A percentile compares a stretch with the other conserved stretches of the same genome.
Conservation (phyloP, 2,888 invertebrate genomes). For the Epsilonema sp. region DNA sequence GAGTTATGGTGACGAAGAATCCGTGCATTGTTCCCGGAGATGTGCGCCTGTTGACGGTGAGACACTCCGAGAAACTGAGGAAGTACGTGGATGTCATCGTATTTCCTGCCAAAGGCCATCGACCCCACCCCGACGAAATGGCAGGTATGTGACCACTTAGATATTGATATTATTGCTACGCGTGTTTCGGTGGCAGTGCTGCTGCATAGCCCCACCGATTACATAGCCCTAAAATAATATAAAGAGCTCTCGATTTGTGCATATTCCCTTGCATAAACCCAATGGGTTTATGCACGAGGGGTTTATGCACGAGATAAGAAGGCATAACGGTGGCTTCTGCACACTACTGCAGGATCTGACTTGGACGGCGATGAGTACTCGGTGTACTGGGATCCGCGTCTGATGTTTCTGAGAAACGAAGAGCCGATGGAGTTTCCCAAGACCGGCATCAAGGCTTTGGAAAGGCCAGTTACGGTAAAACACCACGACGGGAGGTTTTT, state of each 20-base stretch:
- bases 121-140: conserved; percentile 27
- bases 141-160: conserved; percentile 11
- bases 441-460: not conserved
- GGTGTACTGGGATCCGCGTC: conserved; percentile 28
- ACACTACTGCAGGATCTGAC: conserved; percentile 27
- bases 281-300: too few species aligned
- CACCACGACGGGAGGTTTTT: too few species aligned
- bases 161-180: too few species aligned
- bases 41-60: conserved; percentile 22
- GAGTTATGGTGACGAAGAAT: conserved; percentile 20
- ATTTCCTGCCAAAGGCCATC: conserved; percentile 21
- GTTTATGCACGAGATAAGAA: too few species aligned
- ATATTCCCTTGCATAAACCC: too few species aligned
- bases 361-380: conserved; percentile 34
- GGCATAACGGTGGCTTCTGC: too few species aligned
- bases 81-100: conserved; percentile 22
- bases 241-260: too few species aligned
- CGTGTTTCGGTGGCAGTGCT: too few species aligned
- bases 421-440: not conserved
- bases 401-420: conserved; percentile 17
- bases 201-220: too few species aligned
- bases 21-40: conserved; percentile 29
- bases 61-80: conserved; percentile 18
- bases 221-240: too few species aligned
- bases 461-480: not conserved